phyloP scores from a whole-genome alignment of 1,140 invertebrate species.

The Eupeodes corollae region DNA sequence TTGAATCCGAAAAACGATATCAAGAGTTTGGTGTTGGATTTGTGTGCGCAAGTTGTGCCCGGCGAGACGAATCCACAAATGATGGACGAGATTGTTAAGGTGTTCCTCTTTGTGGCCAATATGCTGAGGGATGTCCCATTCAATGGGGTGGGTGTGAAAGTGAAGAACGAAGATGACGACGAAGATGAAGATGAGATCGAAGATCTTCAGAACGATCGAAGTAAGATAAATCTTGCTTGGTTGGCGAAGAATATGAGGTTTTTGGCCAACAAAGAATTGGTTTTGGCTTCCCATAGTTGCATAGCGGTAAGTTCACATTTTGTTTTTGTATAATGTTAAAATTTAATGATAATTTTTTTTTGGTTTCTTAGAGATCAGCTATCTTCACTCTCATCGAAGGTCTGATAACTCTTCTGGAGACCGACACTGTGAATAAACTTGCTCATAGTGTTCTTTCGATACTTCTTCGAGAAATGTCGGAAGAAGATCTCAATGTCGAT shows the following conservation, averaged over 20 bases:
- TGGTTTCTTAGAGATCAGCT: conserved; percentile 45
- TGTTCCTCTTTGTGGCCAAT: conserved; percentile 56
- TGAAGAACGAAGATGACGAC: conserved; percentile 5
- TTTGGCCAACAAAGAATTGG: conserved; percentile 48
- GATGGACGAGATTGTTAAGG: conserved; percentile 58
- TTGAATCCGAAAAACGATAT: conserved; percentile 46
- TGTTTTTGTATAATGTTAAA: neutral
- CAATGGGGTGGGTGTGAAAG: conserved; percentile 10
- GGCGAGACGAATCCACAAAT: conserved; percentile 45
- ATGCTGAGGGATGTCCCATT: conserved; percentile 44
- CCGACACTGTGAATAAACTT: conserved; percentile 38
- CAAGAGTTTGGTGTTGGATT: conserved; percentile 56
- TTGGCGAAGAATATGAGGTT: conserved; percentile 45
- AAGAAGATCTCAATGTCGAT: conserved; percentile 43
- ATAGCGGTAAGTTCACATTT: conserved; percentile 38
- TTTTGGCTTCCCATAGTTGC: conserved; percentile 38
- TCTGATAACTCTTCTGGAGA: conserved; percentile 44
- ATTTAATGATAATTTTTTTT: conserved; percentile 9
- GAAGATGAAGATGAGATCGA: conserved; percentile 1
- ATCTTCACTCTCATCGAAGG: conserved; percentile 66
- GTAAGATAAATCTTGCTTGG: conserved; percentile 42
- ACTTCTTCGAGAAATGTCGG: conserved; percentile 55
- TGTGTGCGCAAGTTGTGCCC: conserved; percentile 60
- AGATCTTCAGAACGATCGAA: conserved; percentile 2
- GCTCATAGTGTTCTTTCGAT: conserved; percentile 48